Evolutionary conservation across 2,797 vertebrate genomes (phyloP).

Genomic region (Mormyrops attenuatus): DNA sequence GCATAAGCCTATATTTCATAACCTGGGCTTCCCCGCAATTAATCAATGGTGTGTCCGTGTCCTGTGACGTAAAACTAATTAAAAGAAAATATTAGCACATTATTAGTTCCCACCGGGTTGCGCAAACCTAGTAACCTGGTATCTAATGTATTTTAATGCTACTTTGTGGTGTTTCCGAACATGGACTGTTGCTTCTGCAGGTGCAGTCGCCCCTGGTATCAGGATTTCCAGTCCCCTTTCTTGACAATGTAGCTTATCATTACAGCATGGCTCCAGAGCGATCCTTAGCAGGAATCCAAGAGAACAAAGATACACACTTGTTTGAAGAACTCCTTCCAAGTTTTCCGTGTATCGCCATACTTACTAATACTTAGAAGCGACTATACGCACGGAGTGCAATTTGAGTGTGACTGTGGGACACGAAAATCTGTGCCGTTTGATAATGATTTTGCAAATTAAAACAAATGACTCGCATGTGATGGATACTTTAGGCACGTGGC

Average conservation of each 20-base stretch:
- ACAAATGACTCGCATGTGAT: not conserved
- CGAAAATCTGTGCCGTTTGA: not conserved
- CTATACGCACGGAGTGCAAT: not conserved
- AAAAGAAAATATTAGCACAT: not conserved
- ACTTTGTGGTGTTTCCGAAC: not conserved
- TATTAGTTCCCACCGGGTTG: not conserved
- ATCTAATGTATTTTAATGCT: not conserved
- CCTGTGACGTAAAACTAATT: not conserved
- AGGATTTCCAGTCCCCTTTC: not conserved
- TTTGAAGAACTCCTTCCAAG: slow-evolving; percentile 1
- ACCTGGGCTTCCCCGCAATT: not conserved
- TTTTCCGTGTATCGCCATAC: not conserved
- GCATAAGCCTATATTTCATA: not conserved
- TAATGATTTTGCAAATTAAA: not conserved
- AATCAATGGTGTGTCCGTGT: not conserved
- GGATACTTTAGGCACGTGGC: not conserved
- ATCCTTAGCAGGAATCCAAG: not conserved
- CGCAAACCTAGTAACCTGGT: not conserved
- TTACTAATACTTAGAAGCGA: not conserved
- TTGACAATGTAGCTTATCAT: not conserved
- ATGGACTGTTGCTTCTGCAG: not conserved
- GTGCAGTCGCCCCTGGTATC: not conserved
- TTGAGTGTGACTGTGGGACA: not conserved
- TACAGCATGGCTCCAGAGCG: not conserved
- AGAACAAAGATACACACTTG: not conserved